Evolutionary conservation across 2,113 vertebrate species (phyloP).

Genomic region (Phalacrocorax brasilianus): DNA sequence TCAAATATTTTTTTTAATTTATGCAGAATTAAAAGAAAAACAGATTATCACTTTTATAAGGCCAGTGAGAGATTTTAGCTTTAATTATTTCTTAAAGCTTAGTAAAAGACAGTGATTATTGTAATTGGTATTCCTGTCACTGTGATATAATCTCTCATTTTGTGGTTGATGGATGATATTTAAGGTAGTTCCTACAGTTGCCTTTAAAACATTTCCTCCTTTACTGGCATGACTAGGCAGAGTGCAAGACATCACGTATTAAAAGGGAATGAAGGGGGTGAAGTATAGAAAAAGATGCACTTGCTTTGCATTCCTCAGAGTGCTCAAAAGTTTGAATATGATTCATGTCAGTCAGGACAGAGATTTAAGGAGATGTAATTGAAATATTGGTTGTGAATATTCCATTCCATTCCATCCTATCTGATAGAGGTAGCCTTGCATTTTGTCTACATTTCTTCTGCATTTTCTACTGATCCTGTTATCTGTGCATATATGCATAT

Average conservation of each 20-base stretch:
- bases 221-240: neutral
- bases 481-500: neutral
- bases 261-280: neutral
- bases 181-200: neutral
- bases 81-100: conserved; percentile 63
- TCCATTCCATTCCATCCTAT: neutral
- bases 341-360: neutral
- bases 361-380: neutral
- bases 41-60: conserved; percentile 57
- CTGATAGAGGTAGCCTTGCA: neutral
- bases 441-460: neutral
- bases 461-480: neutral
- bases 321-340: neutral
- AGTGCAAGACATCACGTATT: neutral
- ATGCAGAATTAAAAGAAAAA: conserved; percentile 56
- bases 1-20: conserved; percentile 65
- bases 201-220: neutral
- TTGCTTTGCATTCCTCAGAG: neutral
- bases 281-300: neutral
- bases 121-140: conserved; percentile 17
- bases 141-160: conserved; percentile 57
- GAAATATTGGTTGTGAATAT: neutral
- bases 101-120: conserved; percentile 43
- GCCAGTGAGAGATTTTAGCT: conserved; percentile 47
- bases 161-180: conserved; percentile 27